Evolutionary conservation across 1,140 invertebrate genomes (phyloP), one percentile per base, ranked within the genome.

Genomic region (Pseudomyrmex concolor): DNA sequence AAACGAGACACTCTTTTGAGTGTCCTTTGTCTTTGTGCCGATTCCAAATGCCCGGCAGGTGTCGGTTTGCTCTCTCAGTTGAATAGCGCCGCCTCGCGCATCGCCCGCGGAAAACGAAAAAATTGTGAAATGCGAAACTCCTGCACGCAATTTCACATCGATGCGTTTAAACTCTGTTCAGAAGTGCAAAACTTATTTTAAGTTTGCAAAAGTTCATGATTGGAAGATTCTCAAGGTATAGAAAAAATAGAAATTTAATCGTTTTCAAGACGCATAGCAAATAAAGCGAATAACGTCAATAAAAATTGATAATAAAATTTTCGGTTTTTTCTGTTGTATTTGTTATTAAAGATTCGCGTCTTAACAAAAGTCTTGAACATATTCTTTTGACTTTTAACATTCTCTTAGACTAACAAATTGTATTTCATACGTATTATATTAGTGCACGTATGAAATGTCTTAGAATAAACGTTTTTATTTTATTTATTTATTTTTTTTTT

Each of bases 341-440:
- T 72, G 45, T 48, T 62, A 7, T 34, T 0, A 0, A 34, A 34
- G 5, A 7, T 34, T 34, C 34, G 5, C 34, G 5, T 4, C 34
- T 34, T 5, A 72, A 60, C 74, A 84, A 71, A 59, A 64, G 67
- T 84, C 34, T 7, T 82, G 73, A 86, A 90, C 88, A 83, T 45
- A 59, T 90, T 88, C 88, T 91, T 83, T 84, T 84, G 86, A 86
- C 84, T 91, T 90, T 90, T 92, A 91, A 90, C 89, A 84, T 91
- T 90, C 83, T 81, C 43, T 85, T 76, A 71, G 86, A 83, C 84
- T 91, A 89, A 91, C 86, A 86, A 90, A 90, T 84, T 89, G 25
- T 25, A 25, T 7, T 34, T 34, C 5, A 34, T 7, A 7, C 5
- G 0, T 34, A 34, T 34, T 34, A 34, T 7, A 34, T 34, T 34